Evolutionary conservation across 2,888 invertebrate genomes (phyloP).

Genomic region (Andricus quercusramuli): DNA sequence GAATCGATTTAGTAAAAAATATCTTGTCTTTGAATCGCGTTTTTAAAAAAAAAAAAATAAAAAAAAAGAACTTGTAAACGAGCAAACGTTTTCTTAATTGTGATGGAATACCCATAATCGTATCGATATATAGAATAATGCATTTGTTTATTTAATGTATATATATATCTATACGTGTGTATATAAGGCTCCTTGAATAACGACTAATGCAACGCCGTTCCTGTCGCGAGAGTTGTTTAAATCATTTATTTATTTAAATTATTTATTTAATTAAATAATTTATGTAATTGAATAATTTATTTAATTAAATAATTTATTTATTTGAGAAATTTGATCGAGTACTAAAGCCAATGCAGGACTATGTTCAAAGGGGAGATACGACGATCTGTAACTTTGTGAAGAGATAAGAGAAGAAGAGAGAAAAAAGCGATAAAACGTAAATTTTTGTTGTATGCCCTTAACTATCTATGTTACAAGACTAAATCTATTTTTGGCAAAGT

Average conservation of each 20-base stretch:
- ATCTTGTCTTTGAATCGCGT: slow-evolving; percentile 51
- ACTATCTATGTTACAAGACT: slow-evolving; percentile 78
- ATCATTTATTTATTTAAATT: not conserved
- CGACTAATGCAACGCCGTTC: slow-evolving; percentile 67
- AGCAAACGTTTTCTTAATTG: slow-evolving; percentile 28
- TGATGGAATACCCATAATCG: slow-evolving; percentile 18
- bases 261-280: too few species aligned
- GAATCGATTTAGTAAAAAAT: slow-evolving; percentile 46
- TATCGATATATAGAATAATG: slow-evolving; percentile 49
- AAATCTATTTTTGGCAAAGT: slow-evolving; percentile 79
- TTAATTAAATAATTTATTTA: too few species aligned
- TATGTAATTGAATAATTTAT: too few species aligned
- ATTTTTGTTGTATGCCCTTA: slow-evolving; percentile 74
- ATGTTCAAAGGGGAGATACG: slow-evolving; percentile 47
- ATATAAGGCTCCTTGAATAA: slow-evolving; percentile 74
- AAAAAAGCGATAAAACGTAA: slow-evolving; percentile 61
- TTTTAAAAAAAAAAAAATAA: too few species aligned
- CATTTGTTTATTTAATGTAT: slow-evolving; percentile 55
- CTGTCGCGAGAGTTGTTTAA: slow-evolving; percentile 48
- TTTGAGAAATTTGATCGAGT: slow-evolving; percentile 43
- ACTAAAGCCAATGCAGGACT: slow-evolving; percentile 53
- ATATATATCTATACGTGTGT: slow-evolving; percentile 53
- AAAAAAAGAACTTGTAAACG: not conserved
- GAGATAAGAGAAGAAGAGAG: slow-evolving; percentile 46
- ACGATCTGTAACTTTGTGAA: slow-evolving; percentile 44